Base-by-base conservation (phyloP, 2,888 invertebrate species). In the Artemia sinica region DNA sequence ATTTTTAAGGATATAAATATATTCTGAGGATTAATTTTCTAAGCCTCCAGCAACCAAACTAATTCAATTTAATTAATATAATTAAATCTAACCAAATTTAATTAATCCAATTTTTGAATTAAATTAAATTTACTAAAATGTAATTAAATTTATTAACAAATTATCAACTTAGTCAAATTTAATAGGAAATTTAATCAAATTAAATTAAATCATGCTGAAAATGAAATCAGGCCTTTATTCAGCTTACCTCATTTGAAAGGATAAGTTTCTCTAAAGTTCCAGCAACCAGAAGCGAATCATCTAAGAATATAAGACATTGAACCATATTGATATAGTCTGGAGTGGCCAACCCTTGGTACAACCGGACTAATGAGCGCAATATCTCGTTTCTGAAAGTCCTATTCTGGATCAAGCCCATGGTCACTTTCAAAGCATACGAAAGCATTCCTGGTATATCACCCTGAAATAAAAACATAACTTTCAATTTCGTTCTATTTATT, bases 241-340 rank as follows among this genome's bases (percentile, higher is more conserved):
- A 48, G 69, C 74, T 76, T 75, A 82, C 82, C 75, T 86, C 85
- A 13, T 81, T 78, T 5, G 89, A 89, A 77, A 87, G 85, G 48
- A 90, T 88, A 0, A 97, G 81, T 78, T 88, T 90, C 75, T 94
- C 93, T 9, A 97, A 81, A 71, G 96, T 87, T 78, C 92, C 89
- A 14, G 95, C 94, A 0, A 96, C 94, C 49, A 92, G 87, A 18
- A 88, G 80, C 0, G 95, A 90, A 79, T 96, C 94, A 77, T 97
- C 95, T 66, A 97, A 80, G 78, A 95, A 96, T 74, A 97, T 97
- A 70, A 96, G 84, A 78, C 96, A 97, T 80, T 97, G 92, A 75
- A 94, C 94, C 88, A 98, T 95, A 78, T 91, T 96, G 18, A 98
- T 95, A 78, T 94, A 97, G 78, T 98, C 97, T 0, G 97, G 94